Evolutionary conservation across 2,888 invertebrate genomes (phyloP).

Genomic region (Dryomyza anilis): DNA sequence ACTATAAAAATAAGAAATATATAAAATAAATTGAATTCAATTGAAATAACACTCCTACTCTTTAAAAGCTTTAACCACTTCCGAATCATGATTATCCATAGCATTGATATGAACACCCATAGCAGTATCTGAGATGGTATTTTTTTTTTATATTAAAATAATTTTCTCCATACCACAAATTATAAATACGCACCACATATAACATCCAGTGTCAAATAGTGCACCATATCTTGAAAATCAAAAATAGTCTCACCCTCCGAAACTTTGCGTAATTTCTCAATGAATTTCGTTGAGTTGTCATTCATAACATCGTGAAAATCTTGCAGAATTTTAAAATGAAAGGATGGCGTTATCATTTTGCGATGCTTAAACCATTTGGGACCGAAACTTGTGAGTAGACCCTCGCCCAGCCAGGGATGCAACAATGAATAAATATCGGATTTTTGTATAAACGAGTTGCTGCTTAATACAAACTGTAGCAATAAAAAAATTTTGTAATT

Average conservation of each 20-base stretch:
- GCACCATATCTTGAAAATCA: slow-evolving; percentile 63
- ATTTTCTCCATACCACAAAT: background rate
- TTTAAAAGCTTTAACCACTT: slow-evolving; percentile 64
- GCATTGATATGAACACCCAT: slow-evolving; percentile 68
- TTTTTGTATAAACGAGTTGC: slow-evolving; percentile 62
- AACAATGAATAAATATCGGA: slow-evolving; percentile 58
- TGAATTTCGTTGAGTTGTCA: slow-evolving; percentile 62
- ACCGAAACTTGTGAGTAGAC: slow-evolving; percentile 61
- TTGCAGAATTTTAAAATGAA: slow-evolving; percentile 64
- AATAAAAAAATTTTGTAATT: background rate
- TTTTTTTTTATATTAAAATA: too few relatives aligned
- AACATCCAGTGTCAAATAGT: slow-evolving; percentile 63
- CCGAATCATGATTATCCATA: slow-evolving; percentile 61
- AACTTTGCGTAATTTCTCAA: slow-evolving; percentile 47
- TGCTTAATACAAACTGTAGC: slow-evolving; percentile 49
- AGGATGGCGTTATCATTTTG: slow-evolving; percentile 65
- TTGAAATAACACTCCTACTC: slow-evolving; percentile 50
- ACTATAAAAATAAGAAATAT: slow-evolving; percentile 33
- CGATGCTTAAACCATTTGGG: slow-evolving; percentile 63
- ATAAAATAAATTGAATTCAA: background rate
- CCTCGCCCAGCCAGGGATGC: slow-evolving; percentile 62
- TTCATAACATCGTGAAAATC: slow-evolving; percentile 62
- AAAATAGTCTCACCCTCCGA: slow-evolving; percentile 51
- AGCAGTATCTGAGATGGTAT: slow-evolving; percentile 67
- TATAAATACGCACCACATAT: slow-evolving; percentile 59